phyloP scores from a whole-genome alignment of 2,888 invertebrate species.

The Chironomus riparius region DNA sequence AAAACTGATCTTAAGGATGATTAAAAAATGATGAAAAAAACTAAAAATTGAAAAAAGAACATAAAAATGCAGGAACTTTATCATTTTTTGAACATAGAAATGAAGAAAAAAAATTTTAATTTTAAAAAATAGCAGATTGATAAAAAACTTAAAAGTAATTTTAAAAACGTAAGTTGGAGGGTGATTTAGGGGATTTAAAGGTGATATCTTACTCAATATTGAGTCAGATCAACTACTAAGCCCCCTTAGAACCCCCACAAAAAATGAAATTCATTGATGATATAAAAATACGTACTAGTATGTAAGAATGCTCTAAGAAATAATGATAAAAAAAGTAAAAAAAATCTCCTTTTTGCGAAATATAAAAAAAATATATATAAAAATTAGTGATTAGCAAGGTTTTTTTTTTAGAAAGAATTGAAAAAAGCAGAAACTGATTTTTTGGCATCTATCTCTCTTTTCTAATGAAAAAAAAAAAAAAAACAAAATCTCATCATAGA shows the following conservation, averaged over 20 bases:
- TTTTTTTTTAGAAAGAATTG: neutral
- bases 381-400: neutral
- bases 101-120: neutral
- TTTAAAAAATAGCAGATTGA: too few species aligned
- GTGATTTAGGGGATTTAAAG: too few species aligned
- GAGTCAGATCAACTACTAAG: too few species aligned
- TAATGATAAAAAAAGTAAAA: neutral
- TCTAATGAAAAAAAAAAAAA: too few species aligned
- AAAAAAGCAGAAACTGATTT: neutral
- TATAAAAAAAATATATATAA: neutral
- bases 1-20: neutral
- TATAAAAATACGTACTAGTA: conserved; percentile 27
- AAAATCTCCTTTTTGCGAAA: neutral
- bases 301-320: conserved; percentile 17
- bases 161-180: too few species aligned
- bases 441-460: neutral
- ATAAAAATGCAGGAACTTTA: conserved; percentile 5
- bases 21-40: neutral
- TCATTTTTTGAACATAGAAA: neutral
- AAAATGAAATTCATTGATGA: conserved; percentile 24
- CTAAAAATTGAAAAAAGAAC: neutral
- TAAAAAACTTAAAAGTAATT: too few species aligned
- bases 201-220: too few species aligned
- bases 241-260: too few species aligned
- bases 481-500: neutral